These are phyloP conservation scores for Premnoplex brunnescens DNA, from an alignment of 2,797 vertebrate species.

Conservation along the genomic window DNA sequence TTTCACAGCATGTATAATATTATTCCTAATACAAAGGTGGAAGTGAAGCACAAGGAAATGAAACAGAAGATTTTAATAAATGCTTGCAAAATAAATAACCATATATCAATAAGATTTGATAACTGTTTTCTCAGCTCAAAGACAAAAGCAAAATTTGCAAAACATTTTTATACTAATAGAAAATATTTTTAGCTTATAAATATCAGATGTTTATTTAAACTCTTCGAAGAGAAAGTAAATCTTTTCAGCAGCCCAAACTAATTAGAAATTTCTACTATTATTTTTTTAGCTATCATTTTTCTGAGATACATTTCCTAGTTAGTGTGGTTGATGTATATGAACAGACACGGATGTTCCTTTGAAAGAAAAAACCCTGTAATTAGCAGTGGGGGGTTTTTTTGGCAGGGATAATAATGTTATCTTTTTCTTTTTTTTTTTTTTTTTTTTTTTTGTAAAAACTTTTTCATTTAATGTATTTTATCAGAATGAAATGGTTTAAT, in stretches of 20 bases:
- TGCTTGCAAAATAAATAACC: conserved; percentile 41
- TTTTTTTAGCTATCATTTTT: background rate
- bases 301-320: background rate
- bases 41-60: conserved; percentile 32
- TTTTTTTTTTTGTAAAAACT: conserved; percentile 1
- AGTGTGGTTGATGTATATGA: background rate
- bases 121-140: conserved; percentile 21
- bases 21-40: conserved; percentile 29
- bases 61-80: conserved; percentile 17
- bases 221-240: background rate
- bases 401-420: conserved; percentile 54
- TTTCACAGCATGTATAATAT: conserved; percentile 44
- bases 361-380: conserved; percentile 46
- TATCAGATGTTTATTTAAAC: background rate
- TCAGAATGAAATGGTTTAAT: conserved; percentile 72
- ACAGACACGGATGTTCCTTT: background rate
- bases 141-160: background rate
- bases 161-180: background rate
- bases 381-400: background rate
- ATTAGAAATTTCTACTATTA: background rate
- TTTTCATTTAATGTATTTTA: conserved; percentile 67
- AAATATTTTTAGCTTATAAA: background rate
- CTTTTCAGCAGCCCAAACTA: background rate
- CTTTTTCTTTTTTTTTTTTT: background rate
- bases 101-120: conserved; percentile 2